Conservation (phyloP, 2,888 invertebrate genomes). For the Sminthurinus aureus region DNA sequence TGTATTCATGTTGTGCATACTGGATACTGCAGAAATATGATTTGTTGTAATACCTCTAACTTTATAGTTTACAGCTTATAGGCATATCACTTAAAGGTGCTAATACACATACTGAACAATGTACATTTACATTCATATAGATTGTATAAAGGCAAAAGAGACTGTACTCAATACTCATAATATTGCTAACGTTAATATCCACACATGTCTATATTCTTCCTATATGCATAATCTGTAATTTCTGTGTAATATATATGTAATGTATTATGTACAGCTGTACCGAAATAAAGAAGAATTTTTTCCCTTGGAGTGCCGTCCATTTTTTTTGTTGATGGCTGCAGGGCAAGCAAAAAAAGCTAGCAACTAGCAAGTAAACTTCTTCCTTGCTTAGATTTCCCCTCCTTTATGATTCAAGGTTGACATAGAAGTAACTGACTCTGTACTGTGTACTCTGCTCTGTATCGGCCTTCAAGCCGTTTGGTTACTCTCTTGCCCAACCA, state of each 20-base stretch:
- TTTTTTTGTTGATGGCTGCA: conserved; percentile 29
- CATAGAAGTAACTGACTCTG: conserved; percentile 31
- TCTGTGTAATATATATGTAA: neutral
- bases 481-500: conserved; percentile 35
- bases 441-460: conserved; percentile 2
- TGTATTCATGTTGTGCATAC: too few relatives aligned
- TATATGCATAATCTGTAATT: neutral
- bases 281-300: neutral
- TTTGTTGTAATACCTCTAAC: too few relatives aligned
- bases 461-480: conserved; percentile 38
- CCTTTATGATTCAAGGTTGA: conserved; percentile 43
- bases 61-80: too few relatives aligned
- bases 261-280: neutral
- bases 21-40: too few relatives aligned
- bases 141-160: neutral
- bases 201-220: neutral
- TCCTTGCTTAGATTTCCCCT: conserved; percentile 33
- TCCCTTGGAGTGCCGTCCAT: conserved; percentile 21
- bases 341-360: conserved; percentile 30
- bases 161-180: neutral
- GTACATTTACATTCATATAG: too few relatives aligned
- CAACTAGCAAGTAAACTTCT: conserved; percentile 33
- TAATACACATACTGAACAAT: too few relatives aligned
- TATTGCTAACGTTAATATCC: neutral
- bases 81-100: too few relatives aligned